These are phyloP conservation scores for Sardinella longiceps DNA, from an alignment of 2,797 vertebrate species.

Conservation along the genomic window DNA sequence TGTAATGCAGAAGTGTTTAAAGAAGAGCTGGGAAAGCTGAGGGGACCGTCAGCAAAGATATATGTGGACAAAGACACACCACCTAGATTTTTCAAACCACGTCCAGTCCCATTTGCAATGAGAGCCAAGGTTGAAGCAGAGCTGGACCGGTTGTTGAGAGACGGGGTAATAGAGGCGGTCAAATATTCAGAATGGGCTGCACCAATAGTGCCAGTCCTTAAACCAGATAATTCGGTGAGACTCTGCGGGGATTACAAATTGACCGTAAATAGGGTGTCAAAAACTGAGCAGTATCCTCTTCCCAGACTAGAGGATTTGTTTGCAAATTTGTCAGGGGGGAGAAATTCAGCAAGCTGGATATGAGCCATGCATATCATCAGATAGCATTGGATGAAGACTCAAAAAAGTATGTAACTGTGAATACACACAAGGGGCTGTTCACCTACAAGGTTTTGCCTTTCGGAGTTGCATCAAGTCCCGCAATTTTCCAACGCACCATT, in stretches of 20 bases:
- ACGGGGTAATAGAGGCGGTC: too few species aligned
- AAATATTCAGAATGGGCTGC: constrained; percentile 32
- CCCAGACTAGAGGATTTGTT: constrained; percentile 38
- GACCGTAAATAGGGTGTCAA: constrained; percentile 38
- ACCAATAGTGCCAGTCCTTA: too few species aligned
- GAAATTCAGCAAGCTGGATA: constrained; percentile 43
- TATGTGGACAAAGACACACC: constrained; percentile 39
- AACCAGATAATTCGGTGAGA: constrained; percentile 11
- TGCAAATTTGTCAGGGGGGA: constrained; percentile 32
- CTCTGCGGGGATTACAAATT: constrained; percentile 43
- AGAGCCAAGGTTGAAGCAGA: not conserved
- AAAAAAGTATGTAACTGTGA: constrained; percentile 37
- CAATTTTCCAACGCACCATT: not conserved
- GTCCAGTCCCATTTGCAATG: constrained; percentile 24
- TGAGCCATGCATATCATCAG: constrained; percentile 46
- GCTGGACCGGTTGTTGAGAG: too few species aligned
- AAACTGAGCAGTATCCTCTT: constrained; percentile 35
- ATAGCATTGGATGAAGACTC: constrained; percentile 35
- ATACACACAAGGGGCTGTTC: constrained; percentile 48
- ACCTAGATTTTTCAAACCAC: constrained; percentile 42
- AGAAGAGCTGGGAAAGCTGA: constrained; percentile 29
- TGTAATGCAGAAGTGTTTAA: constrained; percentile 33
- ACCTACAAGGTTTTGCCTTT: constrained; percentile 30
- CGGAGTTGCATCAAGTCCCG: not conserved
- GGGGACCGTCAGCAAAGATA: constrained; percentile 31